Base-by-base conservation (phyloP, 2,888 invertebrate species). In the Philereme vetulata region DNA sequence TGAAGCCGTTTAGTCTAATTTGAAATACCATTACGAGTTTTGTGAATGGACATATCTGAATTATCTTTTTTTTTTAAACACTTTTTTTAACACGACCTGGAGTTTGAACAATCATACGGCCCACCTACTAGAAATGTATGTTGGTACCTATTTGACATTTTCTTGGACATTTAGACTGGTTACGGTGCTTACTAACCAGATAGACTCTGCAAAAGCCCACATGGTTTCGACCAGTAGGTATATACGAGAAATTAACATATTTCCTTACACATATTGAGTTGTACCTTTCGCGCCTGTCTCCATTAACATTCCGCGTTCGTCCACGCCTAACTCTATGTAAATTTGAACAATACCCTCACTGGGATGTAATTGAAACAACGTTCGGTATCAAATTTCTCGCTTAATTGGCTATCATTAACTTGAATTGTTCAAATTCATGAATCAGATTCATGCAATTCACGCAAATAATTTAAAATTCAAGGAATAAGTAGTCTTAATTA, bases 1-100 rank as follows among this genome's bases (percentile, higher is more conserved):
- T 71, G 72, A 72, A 66, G 65, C 66, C 65, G 62, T 71, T 74
- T 73, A 68, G 68, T 68, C 72, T 74, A 72, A 75, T 72, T 75
- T 70, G 74, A 67, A 75, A 65, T 64, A 60, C 62, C 64, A 70
- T 71, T 72, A 64, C 64, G 62, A 62, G 61, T 64, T 65, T 62
- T 43, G 59, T 60, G 52, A 68, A 68, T 63, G 68, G 71, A 54
- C 50, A 54, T 62, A 56, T 64, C 62, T 65, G 52, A 65, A 61
- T 47, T 62, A 61, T 3, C 42, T 42, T 42, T 21, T 64, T 65
- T 52, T 56, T 48, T 40, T 34, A 44, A 58, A 59, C 56, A 21
- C 2, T 1, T 21, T 21, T 21, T 21, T 21, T 21, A 21, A n/a
- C 2, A 21, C 21, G 21, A 21, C 21, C 21, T 21, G 21, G 21